These are phyloP conservation scores for Sparus aurata DNA, from an alignment of 2,797 vertebrate genomes.

Conservation along the genomic window DNA sequence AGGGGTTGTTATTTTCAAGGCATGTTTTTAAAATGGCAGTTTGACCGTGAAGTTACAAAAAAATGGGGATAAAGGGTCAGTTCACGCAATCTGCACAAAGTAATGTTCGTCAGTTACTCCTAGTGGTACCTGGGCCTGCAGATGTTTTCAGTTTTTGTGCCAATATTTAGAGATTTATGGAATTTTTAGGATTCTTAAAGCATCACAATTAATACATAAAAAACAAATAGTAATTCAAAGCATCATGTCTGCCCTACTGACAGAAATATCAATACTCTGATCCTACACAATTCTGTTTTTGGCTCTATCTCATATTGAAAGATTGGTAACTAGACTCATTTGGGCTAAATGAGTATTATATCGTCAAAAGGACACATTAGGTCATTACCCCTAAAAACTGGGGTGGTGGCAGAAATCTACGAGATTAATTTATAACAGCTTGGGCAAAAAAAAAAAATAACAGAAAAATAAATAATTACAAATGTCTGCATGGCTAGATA, in stretches of 20 bases:
- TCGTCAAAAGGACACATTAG: too few relatives aligned
- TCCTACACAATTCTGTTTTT: too few relatives aligned
- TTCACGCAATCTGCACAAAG: conserved; percentile 12
- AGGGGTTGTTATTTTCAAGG: neutral
- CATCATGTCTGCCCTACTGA: too few relatives aligned
- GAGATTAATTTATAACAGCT: neutral
- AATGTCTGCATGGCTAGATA: conserved; percentile 7
- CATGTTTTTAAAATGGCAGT: conserved; percentile 25
- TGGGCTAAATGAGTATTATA: too few relatives aligned
- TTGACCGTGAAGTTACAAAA: neutral
- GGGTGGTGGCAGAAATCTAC: neutral
- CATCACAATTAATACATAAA: too few relatives aligned
- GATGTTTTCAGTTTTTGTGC: neutral
- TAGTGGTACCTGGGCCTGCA: neutral
- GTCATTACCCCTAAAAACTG: neutral
- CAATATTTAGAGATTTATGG: neutral
- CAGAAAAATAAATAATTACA: too few relatives aligned
- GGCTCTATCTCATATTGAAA: too few relatives aligned
- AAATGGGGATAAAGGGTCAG: neutral
- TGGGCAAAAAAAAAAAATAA: neutral
- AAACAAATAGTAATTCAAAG: too few relatives aligned
- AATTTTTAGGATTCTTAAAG: neutral
- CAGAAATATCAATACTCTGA: too few relatives aligned
- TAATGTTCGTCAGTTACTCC: neutral
- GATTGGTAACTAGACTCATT: too few relatives aligned